A percentile compares a stretch with the other conserved stretches of the same genome.
Evolutionary conservation across 35 echinoderm and acorn worm species (phyloP).

Genomic region (Diadema setosum): DNA sequence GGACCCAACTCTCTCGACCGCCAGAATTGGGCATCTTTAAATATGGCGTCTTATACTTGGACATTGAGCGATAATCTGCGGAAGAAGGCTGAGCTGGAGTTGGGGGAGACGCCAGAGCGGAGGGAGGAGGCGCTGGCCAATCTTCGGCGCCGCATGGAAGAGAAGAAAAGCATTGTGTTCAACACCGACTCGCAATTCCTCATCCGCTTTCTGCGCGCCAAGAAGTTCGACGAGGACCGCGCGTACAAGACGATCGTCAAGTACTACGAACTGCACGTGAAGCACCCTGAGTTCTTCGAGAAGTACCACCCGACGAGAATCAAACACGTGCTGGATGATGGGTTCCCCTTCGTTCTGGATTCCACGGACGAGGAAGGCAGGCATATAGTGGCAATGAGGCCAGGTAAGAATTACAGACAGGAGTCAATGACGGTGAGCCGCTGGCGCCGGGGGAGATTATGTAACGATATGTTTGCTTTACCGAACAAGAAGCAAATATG

Average conservation of each 20-base stretch:
- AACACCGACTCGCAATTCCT: constrained; percentile 74
- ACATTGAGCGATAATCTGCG: constrained; percentile 51
- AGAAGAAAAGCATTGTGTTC: constrained; percentile 76
- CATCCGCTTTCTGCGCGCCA: constrained; percentile 86
- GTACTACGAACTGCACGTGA: constrained; percentile 91
- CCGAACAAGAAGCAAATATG: too few relatives aligned
- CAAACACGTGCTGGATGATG: constrained; percentile 86
- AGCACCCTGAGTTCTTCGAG: constrained; percentile 85
- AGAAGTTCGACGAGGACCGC: constrained; percentile 89
- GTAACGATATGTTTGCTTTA: background rate
- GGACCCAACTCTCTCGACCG: background rate
- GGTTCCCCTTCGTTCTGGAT: constrained; percentile 62
- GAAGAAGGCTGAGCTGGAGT: constrained; percentile 80
- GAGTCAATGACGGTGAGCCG: background rate
- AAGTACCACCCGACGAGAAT: constrained; percentile 74
- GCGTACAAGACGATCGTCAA: constrained; percentile 86
- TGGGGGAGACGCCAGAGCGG: constrained; percentile 63
- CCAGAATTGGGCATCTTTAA: background rate
- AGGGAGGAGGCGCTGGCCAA: constrained; percentile 61
- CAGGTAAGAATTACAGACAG: constrained; percentile 49
- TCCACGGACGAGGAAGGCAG: constrained; percentile 71
- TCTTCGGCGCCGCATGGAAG: constrained; percentile 58
- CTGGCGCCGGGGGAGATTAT: too few relatives aligned
- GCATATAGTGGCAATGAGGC: constrained; percentile 67
- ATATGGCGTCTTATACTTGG: constrained; percentile 78